phyloP scores from a whole-genome alignment of 2,113 vertebrate species.

The Gadus chalcogrammus region DNA sequence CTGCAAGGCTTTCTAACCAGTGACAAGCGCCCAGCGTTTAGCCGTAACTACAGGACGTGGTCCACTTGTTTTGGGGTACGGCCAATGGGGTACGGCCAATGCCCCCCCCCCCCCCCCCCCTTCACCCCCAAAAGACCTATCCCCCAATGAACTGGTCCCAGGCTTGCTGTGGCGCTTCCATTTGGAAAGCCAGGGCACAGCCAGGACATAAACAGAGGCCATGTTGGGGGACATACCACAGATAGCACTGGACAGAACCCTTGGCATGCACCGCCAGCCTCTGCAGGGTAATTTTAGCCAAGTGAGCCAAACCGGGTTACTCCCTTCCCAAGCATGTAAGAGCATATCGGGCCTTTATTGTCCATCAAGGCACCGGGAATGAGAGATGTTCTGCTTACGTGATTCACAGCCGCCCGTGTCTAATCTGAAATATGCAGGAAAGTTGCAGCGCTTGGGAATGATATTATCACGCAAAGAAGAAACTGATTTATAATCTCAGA shows the following conservation, averaged over 20 bases:
- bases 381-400: conserved; percentile 50
- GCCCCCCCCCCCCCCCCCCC: neutral
- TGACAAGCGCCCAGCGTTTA: conserved; percentile 45
- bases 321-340: conserved; percentile 51
- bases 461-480: conserved; percentile 44
- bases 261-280: conserved; percentile 45
- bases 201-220: conserved; percentile 50
- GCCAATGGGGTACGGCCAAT: conserved; percentile 17
- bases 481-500: conserved; percentile 45
- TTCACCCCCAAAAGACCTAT: conserved; percentile 27
- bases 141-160: conserved; percentile 42
- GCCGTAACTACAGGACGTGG: conserved; percentile 36
- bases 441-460: conserved; percentile 36
- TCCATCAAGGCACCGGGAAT: conserved; percentile 59
- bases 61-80: conserved; percentile 30
- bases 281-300: conserved; percentile 61
- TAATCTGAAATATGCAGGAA: conserved; percentile 42
- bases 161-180: conserved; percentile 20
- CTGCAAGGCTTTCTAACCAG: conserved; percentile 46
- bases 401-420: conserved; percentile 16
- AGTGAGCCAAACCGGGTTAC: conserved; percentile 51
- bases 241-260: conserved; percentile 55
- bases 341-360: conserved; percentile 47
- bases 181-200: conserved; percentile 45
- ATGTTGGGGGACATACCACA: conserved; percentile 53